Evolutionary conservation across 1,140 invertebrate genomes (phyloP).

Genomic region (Lucilia sericata): DNA sequence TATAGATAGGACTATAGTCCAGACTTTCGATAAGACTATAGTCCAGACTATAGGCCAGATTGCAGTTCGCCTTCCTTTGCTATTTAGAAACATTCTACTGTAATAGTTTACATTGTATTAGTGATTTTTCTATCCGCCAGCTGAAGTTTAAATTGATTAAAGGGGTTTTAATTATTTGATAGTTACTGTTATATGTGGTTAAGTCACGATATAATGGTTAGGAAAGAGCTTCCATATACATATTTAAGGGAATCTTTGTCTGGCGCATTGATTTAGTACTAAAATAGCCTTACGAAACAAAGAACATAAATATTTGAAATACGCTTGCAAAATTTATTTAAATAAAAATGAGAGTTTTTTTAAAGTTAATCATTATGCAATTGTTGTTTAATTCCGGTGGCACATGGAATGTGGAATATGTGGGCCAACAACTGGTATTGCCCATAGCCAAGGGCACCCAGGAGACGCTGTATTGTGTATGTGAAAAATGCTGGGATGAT

Average conservation of each 20-base stretch:
- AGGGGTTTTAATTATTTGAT: conserved; percentile 37
- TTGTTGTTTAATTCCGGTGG: neutral
- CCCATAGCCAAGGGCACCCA: conserved; percentile 27
- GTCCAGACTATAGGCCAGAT: too few relatives aligned
- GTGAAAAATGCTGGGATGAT: neutral
- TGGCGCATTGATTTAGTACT: neutral
- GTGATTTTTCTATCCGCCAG: neutral
- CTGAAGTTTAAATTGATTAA: neutral
- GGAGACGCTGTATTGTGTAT: neutral
- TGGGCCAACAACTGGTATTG: neutral
- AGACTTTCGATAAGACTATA: too few relatives aligned
- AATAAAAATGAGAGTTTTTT: neutral
- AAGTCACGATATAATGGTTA: conserved; percentile 13
- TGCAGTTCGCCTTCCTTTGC: too few relatives aligned
- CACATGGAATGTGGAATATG: conserved; percentile 12
- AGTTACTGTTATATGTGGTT: neutral
- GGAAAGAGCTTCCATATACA: neutral
- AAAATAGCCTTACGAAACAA: neutral
- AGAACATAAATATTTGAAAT: neutral
- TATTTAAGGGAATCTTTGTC: neutral
- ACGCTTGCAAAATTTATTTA: neutral
- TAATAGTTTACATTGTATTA: too few relatives aligned
- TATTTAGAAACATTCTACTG: too few relatives aligned
- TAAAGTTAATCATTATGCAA: neutral
- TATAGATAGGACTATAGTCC: too few relatives aligned